phyloP scores from a whole-genome alignment of 2,888 invertebrate species.

The Diadegma fenestrale region DNA sequence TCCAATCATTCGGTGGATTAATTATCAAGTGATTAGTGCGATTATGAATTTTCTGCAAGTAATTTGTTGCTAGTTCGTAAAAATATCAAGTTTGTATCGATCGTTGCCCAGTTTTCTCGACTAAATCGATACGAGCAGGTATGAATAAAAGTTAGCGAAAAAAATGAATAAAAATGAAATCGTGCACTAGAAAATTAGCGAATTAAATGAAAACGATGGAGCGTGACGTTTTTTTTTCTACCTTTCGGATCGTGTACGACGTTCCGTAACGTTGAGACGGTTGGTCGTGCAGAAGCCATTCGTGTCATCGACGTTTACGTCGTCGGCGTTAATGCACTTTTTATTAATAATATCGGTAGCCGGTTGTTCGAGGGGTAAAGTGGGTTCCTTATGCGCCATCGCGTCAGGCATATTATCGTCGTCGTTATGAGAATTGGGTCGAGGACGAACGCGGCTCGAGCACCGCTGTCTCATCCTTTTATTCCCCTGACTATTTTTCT shows the following conservation, averaged over 20 bases:
- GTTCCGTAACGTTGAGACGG: conserved; percentile 71
- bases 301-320: conserved; percentile 66
- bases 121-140: neutral
- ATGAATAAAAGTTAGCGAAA: neutral
- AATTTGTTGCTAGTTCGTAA: neutral
- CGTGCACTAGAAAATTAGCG: conserved; percentile 7
- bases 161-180: neutral
- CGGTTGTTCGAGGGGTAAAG: conserved; percentile 75
- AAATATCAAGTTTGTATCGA: neutral
- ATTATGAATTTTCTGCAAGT: neutral
- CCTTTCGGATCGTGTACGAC: conserved; percentile 82
- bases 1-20: neutral
- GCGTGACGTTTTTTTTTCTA: conserved; percentile 68
- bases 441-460: conserved; percentile 77
- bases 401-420: conserved; percentile 76
- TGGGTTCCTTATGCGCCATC: conserved; percentile 74
- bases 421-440: conserved; percentile 77
- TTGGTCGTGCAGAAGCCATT: conserved; percentile 59
- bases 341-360: conserved; percentile 73
- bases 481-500: conserved; percentile 70
- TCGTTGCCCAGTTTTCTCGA: neutral
- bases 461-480: conserved; percentile 79
- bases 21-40: neutral
- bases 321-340: conserved; percentile 70
- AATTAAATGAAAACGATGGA: conserved; percentile 48